A percentile compares a stretch with the other conserved stretches of the same genome.
phyloP scores from a whole-genome alignment of 2,888 invertebrate species.

The Drosophila fungiperda region DNA sequence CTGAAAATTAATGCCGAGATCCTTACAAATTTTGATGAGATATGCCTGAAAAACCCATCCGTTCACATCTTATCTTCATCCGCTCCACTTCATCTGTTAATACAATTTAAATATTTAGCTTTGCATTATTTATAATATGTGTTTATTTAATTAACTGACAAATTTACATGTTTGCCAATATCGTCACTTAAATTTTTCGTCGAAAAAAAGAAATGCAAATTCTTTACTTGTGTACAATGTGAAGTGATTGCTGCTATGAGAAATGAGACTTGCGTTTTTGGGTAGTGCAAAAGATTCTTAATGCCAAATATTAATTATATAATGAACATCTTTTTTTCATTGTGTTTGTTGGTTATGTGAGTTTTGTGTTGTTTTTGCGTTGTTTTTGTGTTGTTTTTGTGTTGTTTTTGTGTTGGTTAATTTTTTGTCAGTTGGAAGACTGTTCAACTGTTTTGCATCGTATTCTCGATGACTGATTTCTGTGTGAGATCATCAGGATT shows the following conservation, averaged over 20 bases:
- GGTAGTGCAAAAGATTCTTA: background rate
- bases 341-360: constrained; percentile 19
- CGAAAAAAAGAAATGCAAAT: constrained; percentile 16
- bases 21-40: background rate
- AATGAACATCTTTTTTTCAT: background rate
- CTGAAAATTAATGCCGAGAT: background rate
- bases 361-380: background rate
- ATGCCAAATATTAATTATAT: constrained; percentile 6
- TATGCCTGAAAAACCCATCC: background rate
- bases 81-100: background rate
- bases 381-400: background rate
- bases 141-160: constrained; percentile 17
- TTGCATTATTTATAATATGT: constrained; percentile 6
- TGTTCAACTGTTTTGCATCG: constrained; percentile 49
- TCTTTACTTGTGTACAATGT: background rate
- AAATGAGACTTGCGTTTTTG: constrained; percentile 6
- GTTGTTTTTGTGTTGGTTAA: background rate
- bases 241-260: background rate
- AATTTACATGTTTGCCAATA: constrained; percentile 5
- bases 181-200: constrained; percentile 23
- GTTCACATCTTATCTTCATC: background rate
- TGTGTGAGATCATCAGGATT: constrained; percentile 56
- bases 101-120: background rate
- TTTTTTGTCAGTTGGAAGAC: background rate
- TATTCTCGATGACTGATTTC: too few species aligned